A percentile compares a stretch with the other conserved stretches of the same genome.
phyloP scores from a whole-genome alignment of 23 tunicate genomes.

The Trididemnum miniatum region DNA sequence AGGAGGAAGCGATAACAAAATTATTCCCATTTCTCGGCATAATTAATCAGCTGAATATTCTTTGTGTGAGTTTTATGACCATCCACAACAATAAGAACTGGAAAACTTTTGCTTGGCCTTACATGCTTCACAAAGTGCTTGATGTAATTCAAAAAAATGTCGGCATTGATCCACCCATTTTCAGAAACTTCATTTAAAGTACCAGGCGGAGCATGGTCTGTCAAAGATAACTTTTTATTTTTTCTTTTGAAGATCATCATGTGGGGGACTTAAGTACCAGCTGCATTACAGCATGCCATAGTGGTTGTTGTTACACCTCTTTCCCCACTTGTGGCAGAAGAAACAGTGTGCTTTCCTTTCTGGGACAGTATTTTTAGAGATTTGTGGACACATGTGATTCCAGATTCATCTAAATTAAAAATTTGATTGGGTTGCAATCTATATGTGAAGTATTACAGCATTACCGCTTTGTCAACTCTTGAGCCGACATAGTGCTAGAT shows the following conservation, averaged over 20 bases:
- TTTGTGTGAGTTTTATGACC: neutral
- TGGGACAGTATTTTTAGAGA: neutral
- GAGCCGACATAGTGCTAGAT: too few relatives aligned
- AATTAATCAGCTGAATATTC: constrained; percentile 2
- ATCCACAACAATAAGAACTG: constrained; percentile 6
- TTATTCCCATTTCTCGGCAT: neutral
- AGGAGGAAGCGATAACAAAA: constrained; percentile 17
- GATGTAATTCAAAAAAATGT: neutral
- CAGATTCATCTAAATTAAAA: constrained; percentile 7
- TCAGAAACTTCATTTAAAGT: constrained; percentile 19
- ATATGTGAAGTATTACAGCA: too few relatives aligned
- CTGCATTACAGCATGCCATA: constrained; percentile 7
- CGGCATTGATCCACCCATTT: constrained; percentile 12
- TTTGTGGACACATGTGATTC: neutral
- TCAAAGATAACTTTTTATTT: constrained; percentile 1
- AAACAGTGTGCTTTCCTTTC: constrained; percentile 6
- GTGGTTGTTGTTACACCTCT: constrained; percentile 16
- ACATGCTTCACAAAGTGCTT: neutral
- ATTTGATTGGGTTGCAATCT: neutral
- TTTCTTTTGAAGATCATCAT: constrained; percentile 15
- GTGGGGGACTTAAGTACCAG: neutral
- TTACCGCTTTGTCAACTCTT: too few relatives aligned
- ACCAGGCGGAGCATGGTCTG: constrained; percentile 13
- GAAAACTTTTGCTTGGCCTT: neutral
- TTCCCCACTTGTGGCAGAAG: constrained; percentile 25